phyloP scores from a whole-genome alignment of 2,888 invertebrate genomes.

The Patella pellucida region DNA sequence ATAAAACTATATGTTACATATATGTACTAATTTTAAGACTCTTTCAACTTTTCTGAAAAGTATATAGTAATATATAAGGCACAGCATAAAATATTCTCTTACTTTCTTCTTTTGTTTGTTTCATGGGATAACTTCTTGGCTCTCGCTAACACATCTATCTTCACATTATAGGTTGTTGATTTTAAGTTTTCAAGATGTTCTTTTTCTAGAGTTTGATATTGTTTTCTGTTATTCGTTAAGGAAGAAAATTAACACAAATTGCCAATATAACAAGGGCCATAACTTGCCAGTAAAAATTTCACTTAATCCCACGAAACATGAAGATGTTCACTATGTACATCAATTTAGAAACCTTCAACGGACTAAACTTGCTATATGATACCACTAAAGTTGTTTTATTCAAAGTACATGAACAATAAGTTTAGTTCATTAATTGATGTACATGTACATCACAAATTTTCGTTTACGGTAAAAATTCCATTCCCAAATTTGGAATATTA shows the following conservation, averaged over 20 bases:
- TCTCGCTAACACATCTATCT: conserved; percentile 50
- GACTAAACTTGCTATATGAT: too few species aligned
- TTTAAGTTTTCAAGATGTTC: conserved; percentile 52
- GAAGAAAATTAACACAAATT: conserved; percentile 4
- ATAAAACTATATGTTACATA: too few species aligned
- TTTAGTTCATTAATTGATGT: too few species aligned
- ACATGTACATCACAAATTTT: too few species aligned
- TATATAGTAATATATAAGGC: too few species aligned
- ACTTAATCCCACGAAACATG: background rate
- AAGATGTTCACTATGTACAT: background rate
- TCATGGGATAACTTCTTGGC: conserved; percentile 56
- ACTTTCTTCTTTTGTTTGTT: conserved; percentile 64
- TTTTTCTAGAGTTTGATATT: conserved; percentile 46
- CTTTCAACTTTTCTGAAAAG: too few species aligned
- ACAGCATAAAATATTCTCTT: conserved; percentile 27
- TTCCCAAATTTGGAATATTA: too few species aligned
- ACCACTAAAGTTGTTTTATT: too few species aligned
- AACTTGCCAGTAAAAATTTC: background rate
- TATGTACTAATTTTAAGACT: too few species aligned
- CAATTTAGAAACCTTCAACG: background rate
- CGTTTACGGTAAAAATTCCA: too few species aligned
- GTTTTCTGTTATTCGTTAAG: conserved; percentile 45
- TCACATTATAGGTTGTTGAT: conserved; percentile 41
- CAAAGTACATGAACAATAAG: too few species aligned
- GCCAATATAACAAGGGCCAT: background rate